These are phyloP conservation scores for Mystacornis crossleyi DNA, from an alignment of 2,113 vertebrate species.

Conservation along the genomic window DNA sequence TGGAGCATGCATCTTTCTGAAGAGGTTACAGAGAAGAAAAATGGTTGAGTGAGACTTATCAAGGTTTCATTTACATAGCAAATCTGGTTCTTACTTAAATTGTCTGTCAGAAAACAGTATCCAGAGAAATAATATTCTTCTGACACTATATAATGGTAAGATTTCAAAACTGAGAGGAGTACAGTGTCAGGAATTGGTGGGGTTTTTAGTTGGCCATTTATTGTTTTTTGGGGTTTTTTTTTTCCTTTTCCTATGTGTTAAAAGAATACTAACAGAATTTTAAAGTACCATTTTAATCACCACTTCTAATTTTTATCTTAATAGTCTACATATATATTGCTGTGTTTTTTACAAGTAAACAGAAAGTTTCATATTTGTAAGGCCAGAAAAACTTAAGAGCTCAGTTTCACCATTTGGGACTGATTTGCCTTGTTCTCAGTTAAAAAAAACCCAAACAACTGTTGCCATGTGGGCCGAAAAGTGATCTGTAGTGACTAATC, in stretches of 20 bases:
- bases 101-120: neutral
- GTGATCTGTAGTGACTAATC: conserved; percentile 33
- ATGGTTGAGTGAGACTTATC: neutral
- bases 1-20: neutral
- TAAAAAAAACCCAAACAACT: neutral
- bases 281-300: neutral
- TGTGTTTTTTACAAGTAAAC: neutral
- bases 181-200: neutral
- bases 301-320: neutral
- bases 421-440: neutral
- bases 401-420: neutral
- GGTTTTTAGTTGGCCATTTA: neutral
- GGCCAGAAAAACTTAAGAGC: neutral
- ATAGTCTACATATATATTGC: neutral
- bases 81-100: neutral
- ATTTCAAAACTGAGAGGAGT: neutral
- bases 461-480: neutral
- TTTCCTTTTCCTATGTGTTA: neutral
- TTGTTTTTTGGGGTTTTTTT: rapidly evolving
- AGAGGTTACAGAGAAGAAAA: neutral
- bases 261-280: neutral
- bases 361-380: neutral
- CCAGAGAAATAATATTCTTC: neutral
- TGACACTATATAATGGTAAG: neutral
- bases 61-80: conserved; percentile 14